These are phyloP conservation scores for Microcebus murinus DNA, from an alignment of 2,113 vertebrate genomes.

Conservation along the genomic window DNA sequence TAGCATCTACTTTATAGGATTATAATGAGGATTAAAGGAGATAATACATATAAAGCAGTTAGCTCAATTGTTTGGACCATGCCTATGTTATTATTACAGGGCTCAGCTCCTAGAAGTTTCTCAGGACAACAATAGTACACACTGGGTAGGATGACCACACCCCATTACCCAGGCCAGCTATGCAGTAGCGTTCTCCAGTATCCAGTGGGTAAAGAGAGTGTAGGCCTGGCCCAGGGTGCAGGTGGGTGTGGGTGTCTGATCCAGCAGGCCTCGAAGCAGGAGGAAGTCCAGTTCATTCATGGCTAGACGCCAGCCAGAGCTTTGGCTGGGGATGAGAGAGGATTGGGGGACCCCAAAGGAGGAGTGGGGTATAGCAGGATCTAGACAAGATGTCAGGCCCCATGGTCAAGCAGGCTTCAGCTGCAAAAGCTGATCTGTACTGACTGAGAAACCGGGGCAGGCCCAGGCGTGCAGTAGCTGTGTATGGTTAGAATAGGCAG, in stretches of 20 bases:
- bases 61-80: neutral
- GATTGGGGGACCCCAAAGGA: neutral
- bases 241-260: neutral
- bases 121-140: neutral
- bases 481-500: neutral
- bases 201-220: neutral
- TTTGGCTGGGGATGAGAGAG: neutral
- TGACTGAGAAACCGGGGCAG: neutral
- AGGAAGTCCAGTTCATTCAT: neutral
- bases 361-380: neutral
- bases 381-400: neutral
- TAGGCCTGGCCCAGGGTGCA: neutral
- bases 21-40: neutral
- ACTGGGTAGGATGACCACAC: neutral
- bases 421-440: neutral
- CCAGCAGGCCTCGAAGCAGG: neutral
- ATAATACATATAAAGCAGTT: neutral
- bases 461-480: neutral
- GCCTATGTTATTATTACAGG: neutral
- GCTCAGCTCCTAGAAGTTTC: neutral
- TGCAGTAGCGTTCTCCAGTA: neutral
- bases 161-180: neutral
- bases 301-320: neutral
- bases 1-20: neutral
- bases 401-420: neutral